Evolutionary conservation across 2,888 invertebrate genomes (phyloP), one percentile per base, ranked within the genome.

Genomic region (Isoperla grammatica): DNA sequence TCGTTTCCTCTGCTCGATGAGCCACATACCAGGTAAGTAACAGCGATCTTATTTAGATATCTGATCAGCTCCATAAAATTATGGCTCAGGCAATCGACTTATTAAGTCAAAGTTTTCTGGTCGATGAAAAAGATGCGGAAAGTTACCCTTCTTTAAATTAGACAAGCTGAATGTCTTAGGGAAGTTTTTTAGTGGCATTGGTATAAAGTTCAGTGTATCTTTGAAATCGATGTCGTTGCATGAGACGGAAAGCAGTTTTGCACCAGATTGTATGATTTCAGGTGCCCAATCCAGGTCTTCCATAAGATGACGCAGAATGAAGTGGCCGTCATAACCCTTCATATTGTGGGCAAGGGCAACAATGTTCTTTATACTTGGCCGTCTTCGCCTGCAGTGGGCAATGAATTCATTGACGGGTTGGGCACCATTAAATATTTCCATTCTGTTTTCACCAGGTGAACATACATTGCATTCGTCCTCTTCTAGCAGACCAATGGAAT

Each of bases 261-360:
- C 37, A 4, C 17, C 19, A 4, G 6, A 2, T 15, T 12, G 19
- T 2, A 17, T 37, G 15, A 46, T 37, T 22, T 6, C 12, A n/a
- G 56, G 56, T 12, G 2, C 8, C 56, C 40, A 42, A 13, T 19
- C 12, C 17, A 43, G 29, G 15, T 43, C 23, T 15, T 56, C 22
- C 15, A 56, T 12, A 17, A 56, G 20, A n/a, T 22, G 22, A 13
- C 35, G 29, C 22, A 56, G 17, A 9, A 56, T n/a, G 23, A 56
- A 56, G 43, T 56, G 42, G 13, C 42, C 29, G 22, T 56, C 42
- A 17, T 56, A 56, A n/a, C 42, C 20, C 13, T 56, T 56, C 20
- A 23, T 35, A 42, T 56, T 23, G 39, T 56, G 56, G 12, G 56
- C 56, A 17, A 56, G 40, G 20, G 29, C 29, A 11, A 39, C 22